phyloP scores from a whole-genome alignment of 2,888 invertebrate genomes.

The Leptopilina syphax region DNA sequence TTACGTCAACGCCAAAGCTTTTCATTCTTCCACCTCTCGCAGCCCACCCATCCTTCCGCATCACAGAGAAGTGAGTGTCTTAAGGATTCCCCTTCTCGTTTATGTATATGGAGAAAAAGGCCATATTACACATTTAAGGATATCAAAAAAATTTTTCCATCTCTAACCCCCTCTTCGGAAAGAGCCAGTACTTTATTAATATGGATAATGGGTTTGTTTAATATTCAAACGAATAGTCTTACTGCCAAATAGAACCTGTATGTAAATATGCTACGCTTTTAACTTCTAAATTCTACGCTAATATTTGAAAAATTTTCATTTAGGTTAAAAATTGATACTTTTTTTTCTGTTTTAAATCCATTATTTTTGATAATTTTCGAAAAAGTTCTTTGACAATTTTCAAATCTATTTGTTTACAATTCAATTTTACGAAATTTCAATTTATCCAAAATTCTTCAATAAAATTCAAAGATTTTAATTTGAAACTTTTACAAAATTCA shows the following conservation, averaged over 20 bases:
- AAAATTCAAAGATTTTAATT: too few relatives aligned
- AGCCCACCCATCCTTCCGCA: too few relatives aligned
- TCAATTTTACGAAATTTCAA: too few relatives aligned
- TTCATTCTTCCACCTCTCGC: not conserved
- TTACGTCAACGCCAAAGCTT: slow-evolving; percentile 32
- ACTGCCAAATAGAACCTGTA: not conserved
- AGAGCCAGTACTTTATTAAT: not conserved
- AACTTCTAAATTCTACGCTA: too few relatives aligned
- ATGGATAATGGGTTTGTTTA: not conserved
- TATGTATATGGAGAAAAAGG: not conserved
- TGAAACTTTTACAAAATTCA: too few relatives aligned
- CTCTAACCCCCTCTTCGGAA: not conserved
- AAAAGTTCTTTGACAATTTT: too few relatives aligned
- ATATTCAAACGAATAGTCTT: not conserved
- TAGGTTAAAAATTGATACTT: too few relatives aligned
- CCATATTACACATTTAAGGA: not conserved
- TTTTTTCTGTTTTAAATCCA: too few relatives aligned
- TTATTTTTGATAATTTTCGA: too few relatives aligned
- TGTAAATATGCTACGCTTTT: too few relatives aligned
- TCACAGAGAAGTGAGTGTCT: not conserved
- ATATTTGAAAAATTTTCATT: not conserved
- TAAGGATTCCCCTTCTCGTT: slow-evolving; percentile 24
- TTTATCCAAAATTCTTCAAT: too few relatives aligned
- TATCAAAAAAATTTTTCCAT: not conserved
- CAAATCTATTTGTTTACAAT: too few relatives aligned